These are phyloP conservation scores for Corythornis cristatus DNA, from an alignment of 2,113 vertebrate species.

Conservation along the genomic window DNA sequence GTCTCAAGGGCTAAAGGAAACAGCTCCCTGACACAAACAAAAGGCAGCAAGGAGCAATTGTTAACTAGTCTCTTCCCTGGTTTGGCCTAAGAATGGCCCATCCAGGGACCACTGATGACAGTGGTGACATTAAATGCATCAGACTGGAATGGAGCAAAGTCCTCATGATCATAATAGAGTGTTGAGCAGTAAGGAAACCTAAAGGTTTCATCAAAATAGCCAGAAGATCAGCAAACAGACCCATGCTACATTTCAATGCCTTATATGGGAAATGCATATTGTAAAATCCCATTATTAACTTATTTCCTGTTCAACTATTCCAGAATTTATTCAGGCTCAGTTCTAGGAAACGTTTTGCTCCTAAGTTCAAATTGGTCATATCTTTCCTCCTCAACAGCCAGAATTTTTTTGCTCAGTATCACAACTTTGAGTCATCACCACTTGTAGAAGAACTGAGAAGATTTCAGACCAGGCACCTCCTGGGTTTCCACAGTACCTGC, in stretches of 20 bases:
- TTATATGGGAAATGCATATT: conserved; percentile 45
- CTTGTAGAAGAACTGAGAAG: neutral
- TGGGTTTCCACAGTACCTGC: neutral
- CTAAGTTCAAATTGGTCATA: conserved; percentile 41
- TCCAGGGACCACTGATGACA: neutral
- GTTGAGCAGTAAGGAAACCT: neutral
- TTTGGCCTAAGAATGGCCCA: neutral
- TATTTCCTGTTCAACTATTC: conserved; percentile 60
- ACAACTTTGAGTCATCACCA: neutral
- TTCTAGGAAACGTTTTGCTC: conserved; percentile 67
- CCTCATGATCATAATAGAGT: neutral
- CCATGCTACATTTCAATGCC: conserved; percentile 21
- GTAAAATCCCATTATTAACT: conserved; percentile 51
- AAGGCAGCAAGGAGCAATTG: conserved; percentile 4
- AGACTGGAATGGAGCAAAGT: neutral
- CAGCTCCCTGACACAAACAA: conserved; percentile 21
- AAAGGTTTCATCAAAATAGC: neutral
- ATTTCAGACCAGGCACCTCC: neutral
- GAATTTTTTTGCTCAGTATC: neutral
- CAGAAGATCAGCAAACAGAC: conserved; percentile 31
- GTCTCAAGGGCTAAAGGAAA: conserved; percentile 36
- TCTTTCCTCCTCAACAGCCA: conserved; percentile 32
- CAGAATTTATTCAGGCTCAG: conserved; percentile 54
- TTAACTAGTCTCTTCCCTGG: neutral
- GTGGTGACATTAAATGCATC: neutral